A percentile compares a stretch with the other conserved stretches of the same genome.
Conservation (phyloP, 2,888 invertebrate species). For the Nemapogon koenigi region DNA sequence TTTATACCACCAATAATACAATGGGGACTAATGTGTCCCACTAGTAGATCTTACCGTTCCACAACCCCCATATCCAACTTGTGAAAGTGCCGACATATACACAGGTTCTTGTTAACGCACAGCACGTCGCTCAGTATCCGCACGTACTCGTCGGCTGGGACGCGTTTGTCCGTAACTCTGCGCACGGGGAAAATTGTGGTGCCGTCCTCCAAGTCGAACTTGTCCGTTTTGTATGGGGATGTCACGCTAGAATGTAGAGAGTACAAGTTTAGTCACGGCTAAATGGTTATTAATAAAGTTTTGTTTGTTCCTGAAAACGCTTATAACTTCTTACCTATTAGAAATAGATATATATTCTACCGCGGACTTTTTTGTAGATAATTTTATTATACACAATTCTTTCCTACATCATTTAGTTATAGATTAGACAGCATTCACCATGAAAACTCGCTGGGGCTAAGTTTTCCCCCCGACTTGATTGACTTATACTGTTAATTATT, state of each 20-base stretch:
- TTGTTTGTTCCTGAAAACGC: no score
- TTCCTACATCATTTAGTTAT: no score
- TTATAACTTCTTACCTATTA: no score
- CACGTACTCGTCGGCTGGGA: conserved; percentile 36
- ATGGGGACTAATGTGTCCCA: neutral
- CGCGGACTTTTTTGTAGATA: no score
- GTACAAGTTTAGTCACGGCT: no score
- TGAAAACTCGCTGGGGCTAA: no score
- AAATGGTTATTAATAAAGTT: no score
- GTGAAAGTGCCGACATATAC: conserved; percentile 91
- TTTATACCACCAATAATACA: neutral
- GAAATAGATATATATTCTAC: no score
- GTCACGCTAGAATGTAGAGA: conserved; percentile 52
- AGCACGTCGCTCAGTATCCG: conserved; percentile 87
- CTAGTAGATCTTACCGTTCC: conserved; percentile 60
- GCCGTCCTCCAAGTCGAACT: conserved; percentile 35
- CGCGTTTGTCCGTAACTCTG: conserved; percentile 18
- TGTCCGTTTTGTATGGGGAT: conserved; percentile 66
- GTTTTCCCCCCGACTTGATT: no score
- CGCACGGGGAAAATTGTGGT: conserved; percentile 30
- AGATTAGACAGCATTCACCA: no score
- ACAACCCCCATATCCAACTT: conserved; percentile 80
- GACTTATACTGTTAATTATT: no score
- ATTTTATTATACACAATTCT: no score
- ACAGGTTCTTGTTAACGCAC: conserved; percentile 93